These are phyloP conservation scores for Gymnoscopelus braueri DNA, from an alignment of 2,797 vertebrate species.

Conservation along the genomic window DNA sequence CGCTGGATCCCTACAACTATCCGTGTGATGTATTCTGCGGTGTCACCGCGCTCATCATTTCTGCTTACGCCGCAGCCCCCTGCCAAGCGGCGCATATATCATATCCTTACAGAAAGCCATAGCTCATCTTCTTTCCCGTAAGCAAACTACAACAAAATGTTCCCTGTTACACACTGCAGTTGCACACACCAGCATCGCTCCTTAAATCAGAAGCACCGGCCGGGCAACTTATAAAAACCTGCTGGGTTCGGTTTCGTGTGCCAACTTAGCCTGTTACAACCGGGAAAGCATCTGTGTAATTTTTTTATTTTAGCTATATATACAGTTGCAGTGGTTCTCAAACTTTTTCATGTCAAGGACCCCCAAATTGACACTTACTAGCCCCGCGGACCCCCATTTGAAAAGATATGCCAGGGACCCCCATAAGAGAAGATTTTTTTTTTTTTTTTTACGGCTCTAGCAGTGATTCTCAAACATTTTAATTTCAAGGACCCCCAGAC, in stretches of 20 bases:
- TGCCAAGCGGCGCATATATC: constrained; percentile 74
- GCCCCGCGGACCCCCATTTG: no score
- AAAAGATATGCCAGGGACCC: no score
- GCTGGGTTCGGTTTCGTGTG: constrained; percentile 28
- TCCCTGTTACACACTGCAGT: constrained; percentile 59
- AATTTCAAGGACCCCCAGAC: no score
- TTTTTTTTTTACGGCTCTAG: no score
- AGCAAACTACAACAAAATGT: constrained; percentile 63
- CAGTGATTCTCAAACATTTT: no score
- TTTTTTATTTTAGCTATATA: no score
- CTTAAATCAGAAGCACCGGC: constrained; percentile 39
- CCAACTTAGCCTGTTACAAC: no score
- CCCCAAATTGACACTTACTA: no score
- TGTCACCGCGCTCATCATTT: constrained; percentile 75
- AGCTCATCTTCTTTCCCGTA: constrained; percentile 69
- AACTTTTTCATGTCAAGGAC: no score
- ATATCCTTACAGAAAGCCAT: constrained; percentile 65
- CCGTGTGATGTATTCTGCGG: constrained; percentile 65
- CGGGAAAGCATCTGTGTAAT: no score
- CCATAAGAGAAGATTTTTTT: no score
- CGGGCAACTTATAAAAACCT: constrained; percentile 42
- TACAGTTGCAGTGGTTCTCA: no score
- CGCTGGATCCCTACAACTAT: constrained; percentile 46
- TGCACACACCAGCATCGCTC: constrained; percentile 63
- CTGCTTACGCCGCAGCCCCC: constrained; percentile 70